phyloP scores from a whole-genome alignment of 2,113 vertebrate species.

The Pitta sordida region DNA sequence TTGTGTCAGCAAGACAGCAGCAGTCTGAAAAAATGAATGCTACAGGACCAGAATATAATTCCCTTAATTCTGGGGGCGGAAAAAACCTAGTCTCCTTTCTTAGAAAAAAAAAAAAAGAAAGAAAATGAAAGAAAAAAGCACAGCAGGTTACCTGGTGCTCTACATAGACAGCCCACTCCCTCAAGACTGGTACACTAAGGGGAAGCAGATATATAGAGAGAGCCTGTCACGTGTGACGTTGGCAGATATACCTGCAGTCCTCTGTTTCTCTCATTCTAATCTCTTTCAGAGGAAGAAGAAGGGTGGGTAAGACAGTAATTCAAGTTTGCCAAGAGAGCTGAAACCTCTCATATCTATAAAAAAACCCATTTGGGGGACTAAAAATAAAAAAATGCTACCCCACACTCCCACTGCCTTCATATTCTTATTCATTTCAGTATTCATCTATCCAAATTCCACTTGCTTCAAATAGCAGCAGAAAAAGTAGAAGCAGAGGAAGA shows the following conservation, averaged over 20 bases:
- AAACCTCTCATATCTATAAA: background rate
- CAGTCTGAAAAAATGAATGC: background rate
- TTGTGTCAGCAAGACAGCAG: background rate
- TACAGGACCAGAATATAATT: background rate
- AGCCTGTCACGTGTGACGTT: no score
- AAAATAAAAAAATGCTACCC: conserved; percentile 7
- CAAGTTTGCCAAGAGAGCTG: background rate
- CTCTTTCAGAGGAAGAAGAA: background rate
- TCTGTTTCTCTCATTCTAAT: background rate
- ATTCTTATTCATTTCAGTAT: background rate
- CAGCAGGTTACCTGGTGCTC: background rate
- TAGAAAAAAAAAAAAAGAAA: background rate
- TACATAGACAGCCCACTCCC: background rate
- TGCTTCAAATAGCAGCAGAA: background rate
- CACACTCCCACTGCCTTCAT: background rate
- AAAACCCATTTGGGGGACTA: background rate
- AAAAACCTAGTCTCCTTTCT: background rate
- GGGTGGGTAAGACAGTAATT: background rate
- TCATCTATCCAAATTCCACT: background rate
- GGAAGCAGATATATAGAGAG: background rate
- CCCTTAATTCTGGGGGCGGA: background rate
- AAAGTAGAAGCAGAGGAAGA: background rate
- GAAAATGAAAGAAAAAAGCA: background rate
- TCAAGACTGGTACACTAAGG: background rate
- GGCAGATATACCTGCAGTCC: background rate